Evolutionary conservation across 2,888 invertebrate species (phyloP), one percentile per base, ranked within the genome.

Genomic region (Boloria euphrosyne): DNA sequence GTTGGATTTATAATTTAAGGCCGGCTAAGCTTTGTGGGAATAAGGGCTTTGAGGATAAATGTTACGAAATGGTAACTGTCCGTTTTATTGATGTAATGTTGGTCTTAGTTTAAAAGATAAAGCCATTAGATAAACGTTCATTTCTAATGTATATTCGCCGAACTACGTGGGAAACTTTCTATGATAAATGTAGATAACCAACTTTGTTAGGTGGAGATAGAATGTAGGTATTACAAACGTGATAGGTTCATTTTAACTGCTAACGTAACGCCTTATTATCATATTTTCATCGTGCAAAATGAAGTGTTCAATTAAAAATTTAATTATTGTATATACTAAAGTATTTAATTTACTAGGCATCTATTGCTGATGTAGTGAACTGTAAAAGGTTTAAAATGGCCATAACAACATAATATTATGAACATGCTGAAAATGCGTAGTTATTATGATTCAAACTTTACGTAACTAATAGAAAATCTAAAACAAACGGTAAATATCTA

Each of bases 91-190:
- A 52, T 63, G 65, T 66, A 52, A 65, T 66, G 51, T 66, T 58
- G 51, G 63, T 55, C 64, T 65, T 61, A 68, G 60, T 52, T 69
- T 49, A 71, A 59, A 50, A 59, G 71, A 67, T 71, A 71, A 70
- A 57, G 43, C 55, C 57, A 67, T 69, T 70, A 70, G 68, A 69
- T 71, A 69, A 69, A 62, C 62, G 59, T 66, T 69, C 58, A 66
- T 66, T 71, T 65, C 66, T 69, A 69, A 70, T 66, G 71, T 63
- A 69, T 69, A 71, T 73, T 68, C 66, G 59, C 62, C 67, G 62
- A 68, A 68, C 61, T 67, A 71, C 73, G 74, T 75, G 75, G 68
- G 74, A 74, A 73, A 75, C 72, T 75, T 73, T 75, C 74, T 72
- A 67, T 58, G 50, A 44, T 43, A 50, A 13, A 17, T 60, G 14